Percentiles rank a stretch among this genome's conserved stretches.
phyloP scores from a whole-genome alignment of 1,140 invertebrate species.

The Oryzaephilus surinamensis region DNA sequence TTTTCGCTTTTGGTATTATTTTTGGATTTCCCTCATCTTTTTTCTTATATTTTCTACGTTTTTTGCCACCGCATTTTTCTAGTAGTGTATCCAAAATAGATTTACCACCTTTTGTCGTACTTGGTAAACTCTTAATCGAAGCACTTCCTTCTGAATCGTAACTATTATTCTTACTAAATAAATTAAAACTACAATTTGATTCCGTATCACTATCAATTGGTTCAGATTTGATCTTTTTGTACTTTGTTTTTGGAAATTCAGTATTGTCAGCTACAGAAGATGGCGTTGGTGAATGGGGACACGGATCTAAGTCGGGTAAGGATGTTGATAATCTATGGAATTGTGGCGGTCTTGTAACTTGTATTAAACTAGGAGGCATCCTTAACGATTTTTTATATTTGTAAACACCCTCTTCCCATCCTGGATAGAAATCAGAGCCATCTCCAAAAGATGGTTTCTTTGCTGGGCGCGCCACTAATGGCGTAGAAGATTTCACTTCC shows the following conservation, averaged over 20 bases:
- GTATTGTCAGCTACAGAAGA: slow-evolving; percentile 44
- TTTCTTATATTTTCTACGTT: slow-evolving; percentile 43
- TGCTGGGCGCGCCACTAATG: slow-evolving; percentile 19
- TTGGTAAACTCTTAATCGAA: slow-evolving; percentile 27
- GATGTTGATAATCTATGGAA: slow-evolving; percentile 55
- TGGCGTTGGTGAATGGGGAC: slow-evolving; percentile 49
- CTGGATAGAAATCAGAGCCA: slow-evolving; percentile 60
- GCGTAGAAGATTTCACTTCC: slow-evolving; percentile 16
- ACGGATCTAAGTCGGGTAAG: slow-evolving; percentile 62
- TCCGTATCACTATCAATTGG: slow-evolving; percentile 53
- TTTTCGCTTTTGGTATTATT: slow-evolving; percentile 43
- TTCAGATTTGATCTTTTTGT: slow-evolving; percentile 35
- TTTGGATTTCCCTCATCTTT: slow-evolving; percentile 42
- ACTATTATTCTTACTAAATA: slow-evolving; percentile 38
- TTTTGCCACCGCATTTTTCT: slow-evolving; percentile 49
- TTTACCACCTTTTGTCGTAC: slow-evolving; percentile 36
- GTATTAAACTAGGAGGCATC: slow-evolving; percentile 66
- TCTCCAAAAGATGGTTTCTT: slow-evolving; percentile 57
- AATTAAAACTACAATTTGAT: slow-evolving; percentile 51
- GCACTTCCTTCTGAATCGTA: slow-evolving; percentile 57
- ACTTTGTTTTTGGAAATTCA: no score
- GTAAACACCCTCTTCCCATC: slow-evolving; percentile 72
- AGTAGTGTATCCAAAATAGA: slow-evolving; percentile 55
- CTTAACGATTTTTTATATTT: slow-evolving; percentile 68
- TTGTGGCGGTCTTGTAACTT: slow-evolving; percentile 51